Base-by-base conservation (phyloP, 2,113 vertebrate species). In the Rhinogobius similis region DNA sequence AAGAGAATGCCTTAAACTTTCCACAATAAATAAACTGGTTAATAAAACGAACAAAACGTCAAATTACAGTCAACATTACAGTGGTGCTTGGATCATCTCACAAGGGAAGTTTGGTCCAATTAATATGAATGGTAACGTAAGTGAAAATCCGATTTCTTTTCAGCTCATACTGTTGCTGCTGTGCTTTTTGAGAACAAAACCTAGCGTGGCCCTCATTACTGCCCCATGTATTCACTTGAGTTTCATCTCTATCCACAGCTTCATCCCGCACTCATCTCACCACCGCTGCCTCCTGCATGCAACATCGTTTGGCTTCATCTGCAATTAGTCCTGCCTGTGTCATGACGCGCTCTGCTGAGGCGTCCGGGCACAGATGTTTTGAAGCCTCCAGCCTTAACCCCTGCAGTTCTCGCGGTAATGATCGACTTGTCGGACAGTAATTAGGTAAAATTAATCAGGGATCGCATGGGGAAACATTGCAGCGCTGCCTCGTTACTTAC, bases 201-300 rank as follows among this genome's bases (percentile, higher is more conserved):
- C 75, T 82, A 8, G 70, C 72, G 79, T 76, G 82, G 82, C 69
- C 78, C 87, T 90, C 86, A 84, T 89, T 86, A 90, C 84, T 66
- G 83, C 72, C 69, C 61, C 77, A 65, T 78, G 83, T 76, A 84
- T 86, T 79, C 63, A 38, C 68, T 81, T 61, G 63, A 70, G 75
- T 69, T 73, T 73, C 73, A 75, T 71, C 48, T 78, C 77, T 70
- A 83, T 79, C 62, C 68, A 76, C 77, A 71, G 79, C 84, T 87
- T 87, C 88, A 87, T 88, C 75, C 61, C 69, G 52, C 68, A 82
- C 85, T 82, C 82, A 10, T 78, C 53, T 23, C 52, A 26, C 79
- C 81, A 53, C 78, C 73, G 52, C 72, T 62, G 63, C 77, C 75
- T 69, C 48, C 44, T 67, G 69, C 16, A 67, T n/a, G n/a, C 68